phyloP scores from a whole-genome alignment of 1,140 invertebrate species.

The Trichomalopsis sarcophagae region DNA sequence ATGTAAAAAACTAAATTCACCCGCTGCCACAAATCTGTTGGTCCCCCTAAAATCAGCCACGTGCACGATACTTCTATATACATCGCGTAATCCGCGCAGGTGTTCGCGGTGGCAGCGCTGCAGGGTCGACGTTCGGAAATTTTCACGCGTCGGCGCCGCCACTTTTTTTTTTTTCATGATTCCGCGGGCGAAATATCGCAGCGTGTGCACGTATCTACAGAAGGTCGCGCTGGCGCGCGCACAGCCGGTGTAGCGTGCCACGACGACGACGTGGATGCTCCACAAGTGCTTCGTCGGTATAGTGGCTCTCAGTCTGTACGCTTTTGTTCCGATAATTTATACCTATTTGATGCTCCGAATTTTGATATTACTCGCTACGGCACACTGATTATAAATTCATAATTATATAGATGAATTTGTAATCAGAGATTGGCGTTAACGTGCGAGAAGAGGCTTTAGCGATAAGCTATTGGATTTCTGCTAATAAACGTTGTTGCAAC shows the following conservation, averaged over 20 bases:
- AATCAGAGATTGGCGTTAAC: no score
- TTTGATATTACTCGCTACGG: no score
- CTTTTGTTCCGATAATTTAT: conserved; percentile 5
- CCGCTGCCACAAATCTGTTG: no score
- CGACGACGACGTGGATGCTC: conserved; percentile 20
- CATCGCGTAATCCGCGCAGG: no score
- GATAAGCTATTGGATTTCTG: no score
- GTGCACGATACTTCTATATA: background rate
- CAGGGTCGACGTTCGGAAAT: conserved; percentile 7
- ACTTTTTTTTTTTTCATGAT: background rate
- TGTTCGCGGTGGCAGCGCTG: background rate
- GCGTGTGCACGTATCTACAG: background rate
- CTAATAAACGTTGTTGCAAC: no score
- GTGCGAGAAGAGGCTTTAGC: no score
- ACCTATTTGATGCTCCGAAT: background rate
- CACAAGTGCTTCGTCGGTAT: conserved; percentile 24
- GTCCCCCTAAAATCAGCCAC: no score
- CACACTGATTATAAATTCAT: no score
- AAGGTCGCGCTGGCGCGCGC: conserved; percentile 8
- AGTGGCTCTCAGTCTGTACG: background rate
- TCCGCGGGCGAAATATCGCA: background rate
- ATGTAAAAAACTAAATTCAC: no score
- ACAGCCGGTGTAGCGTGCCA: background rate
- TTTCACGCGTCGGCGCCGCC: background rate
- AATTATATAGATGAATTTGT: no score